A percentile compares a stretch with the other conserved stretches of the same genome.
Conservation (phyloP, 1,140 invertebrate genomes). For the Spodoptera litura region DNA sequence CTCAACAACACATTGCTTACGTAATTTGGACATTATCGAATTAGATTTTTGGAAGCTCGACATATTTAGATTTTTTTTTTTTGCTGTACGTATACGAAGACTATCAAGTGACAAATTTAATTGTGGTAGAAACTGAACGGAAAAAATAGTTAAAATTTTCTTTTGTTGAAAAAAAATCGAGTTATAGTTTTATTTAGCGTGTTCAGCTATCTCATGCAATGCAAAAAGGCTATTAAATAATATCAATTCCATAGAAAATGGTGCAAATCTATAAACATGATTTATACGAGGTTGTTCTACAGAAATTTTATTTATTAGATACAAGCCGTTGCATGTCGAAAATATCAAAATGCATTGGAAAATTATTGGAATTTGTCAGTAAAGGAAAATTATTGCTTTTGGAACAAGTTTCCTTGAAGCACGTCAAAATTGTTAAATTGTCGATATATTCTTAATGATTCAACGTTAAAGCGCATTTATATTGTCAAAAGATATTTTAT, state of each 20-base stretch:
- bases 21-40: background rate
- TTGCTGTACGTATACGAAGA: background rate
- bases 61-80: background rate
- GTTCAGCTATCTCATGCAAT: background rate
- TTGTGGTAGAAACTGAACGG: too few species aligned
- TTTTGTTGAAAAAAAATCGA: too few species aligned
- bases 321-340: conserved; percentile 32
- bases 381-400: conserved; percentile 16
- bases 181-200: too few species aligned
- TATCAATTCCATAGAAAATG: conserved; percentile 26
- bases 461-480: conserved; percentile 16
- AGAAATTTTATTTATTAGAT: conserved; percentile 17
- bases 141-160: too few species aligned
- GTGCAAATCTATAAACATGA: conserved; percentile 38
- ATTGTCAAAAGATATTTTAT: conserved; percentile 13
- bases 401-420: conserved; percentile 6
- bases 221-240: conserved; percentile 13
- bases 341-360: conserved; percentile 35
- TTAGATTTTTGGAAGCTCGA: background rate
- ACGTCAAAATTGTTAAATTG: conserved; percentile 23
- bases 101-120: background rate
- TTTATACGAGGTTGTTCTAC: conserved; percentile 15
- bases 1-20: conserved; percentile 41
- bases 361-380: conserved; percentile 38
- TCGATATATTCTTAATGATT: conserved; percentile 12